Evolutionary conservation across 2,797 vertebrate genomes (phyloP), one percentile per base, ranked within the genome.

Genomic region (Apogon talboti): DNA sequence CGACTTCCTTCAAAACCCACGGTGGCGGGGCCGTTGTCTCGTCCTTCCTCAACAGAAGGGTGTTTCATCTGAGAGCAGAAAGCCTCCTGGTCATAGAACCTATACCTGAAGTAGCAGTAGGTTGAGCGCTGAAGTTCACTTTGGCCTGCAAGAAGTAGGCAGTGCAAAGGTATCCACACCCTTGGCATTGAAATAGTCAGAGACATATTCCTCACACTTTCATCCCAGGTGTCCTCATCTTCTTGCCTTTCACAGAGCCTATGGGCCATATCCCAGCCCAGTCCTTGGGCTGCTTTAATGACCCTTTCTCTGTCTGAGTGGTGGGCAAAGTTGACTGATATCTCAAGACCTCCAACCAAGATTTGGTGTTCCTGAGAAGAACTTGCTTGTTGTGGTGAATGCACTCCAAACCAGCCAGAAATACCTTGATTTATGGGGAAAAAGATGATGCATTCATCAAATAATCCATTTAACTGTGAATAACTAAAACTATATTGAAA

Each of bases 61-160:
- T 95, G 96, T 83, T 62, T 90, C n/a, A 96, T 93, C 15, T 86
- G 89, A 0, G 96, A 98, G 84, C 95, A 95, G n/a, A 89, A 90
- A 41, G 95, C 92, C 1, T 95, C 93, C 51, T 87, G 93, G 59
- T 95, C 83, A 9, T 96, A 98, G 0, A 99, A 87, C 56, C 94
- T 97, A 68, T 97, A 98, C 72, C 97, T 93, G 74, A 97, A 92
- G 90, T 99, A 99, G 92, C 95, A 98, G 48, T 93, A 93, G 6
- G 93, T 95, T 63, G 89, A 95, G 71, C 84, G 91, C 67, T 94
- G 87, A 0, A 96, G 83, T 9, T 88, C 87, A 0, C 19, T 71
- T 69, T 95, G 94, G 16, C 95, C 96, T 0, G 96, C 86, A 0
- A 95, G 88, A 33, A 96, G 87, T 68, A 98, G 38, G 0, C 94